Conservation (phyloP, 2,888 invertebrate genomes). For the Oxystoma pomonae region DNA sequence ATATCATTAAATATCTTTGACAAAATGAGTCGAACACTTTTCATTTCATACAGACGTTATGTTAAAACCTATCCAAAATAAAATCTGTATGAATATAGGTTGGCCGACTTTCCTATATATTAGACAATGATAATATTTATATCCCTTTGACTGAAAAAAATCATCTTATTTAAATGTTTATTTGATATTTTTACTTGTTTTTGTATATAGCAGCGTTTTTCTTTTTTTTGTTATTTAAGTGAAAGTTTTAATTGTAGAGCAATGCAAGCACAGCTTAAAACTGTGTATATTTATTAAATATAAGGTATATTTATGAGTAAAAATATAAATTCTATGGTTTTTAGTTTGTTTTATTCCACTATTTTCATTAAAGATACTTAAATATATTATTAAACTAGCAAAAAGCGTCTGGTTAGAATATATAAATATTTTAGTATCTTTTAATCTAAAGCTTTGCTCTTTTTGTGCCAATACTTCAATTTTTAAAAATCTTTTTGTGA, state of each 20-base stretch:
- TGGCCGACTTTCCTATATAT: too few relatives aligned
- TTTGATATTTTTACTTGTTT: background rate
- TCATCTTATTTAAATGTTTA: constrained; percentile 3
- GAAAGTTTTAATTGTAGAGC: background rate
- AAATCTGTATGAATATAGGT: too few relatives aligned
- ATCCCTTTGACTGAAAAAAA: background rate
- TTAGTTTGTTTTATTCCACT: background rate
- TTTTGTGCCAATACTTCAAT: background rate
- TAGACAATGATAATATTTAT: background rate
- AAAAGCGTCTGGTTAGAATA: too few relatives aligned
- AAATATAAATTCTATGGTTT: background rate
- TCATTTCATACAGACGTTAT: too few relatives aligned
- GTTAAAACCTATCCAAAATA: too few relatives aligned
- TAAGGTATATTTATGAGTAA: background rate
- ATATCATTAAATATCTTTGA: too few relatives aligned
- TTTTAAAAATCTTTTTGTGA: background rate
- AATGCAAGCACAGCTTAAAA: background rate
- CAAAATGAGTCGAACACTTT: too few relatives aligned
- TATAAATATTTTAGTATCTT: background rate
- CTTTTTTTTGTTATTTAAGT: background rate
- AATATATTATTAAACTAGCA: too few relatives aligned
- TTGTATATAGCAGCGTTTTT: background rate
- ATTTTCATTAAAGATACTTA: too few relatives aligned
- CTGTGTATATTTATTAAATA: background rate
- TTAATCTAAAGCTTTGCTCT: background rate